Conservation (phyloP, 2,888 invertebrate genomes). For the Celastrina argiolus region DNA sequence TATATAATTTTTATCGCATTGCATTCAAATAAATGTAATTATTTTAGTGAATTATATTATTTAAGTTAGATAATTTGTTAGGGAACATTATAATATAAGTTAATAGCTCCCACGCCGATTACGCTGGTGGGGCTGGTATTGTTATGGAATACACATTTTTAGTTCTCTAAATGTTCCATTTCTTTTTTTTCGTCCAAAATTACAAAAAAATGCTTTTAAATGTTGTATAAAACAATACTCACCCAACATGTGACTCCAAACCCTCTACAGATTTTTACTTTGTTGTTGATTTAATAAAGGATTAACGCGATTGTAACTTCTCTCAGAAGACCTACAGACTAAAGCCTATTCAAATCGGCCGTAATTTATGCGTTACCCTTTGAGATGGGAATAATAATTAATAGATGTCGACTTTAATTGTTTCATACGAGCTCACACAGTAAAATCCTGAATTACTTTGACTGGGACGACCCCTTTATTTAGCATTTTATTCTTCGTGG, state of each 20-base stretch:
- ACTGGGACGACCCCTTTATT: not conserved
- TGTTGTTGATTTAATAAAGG: constrained; percentile 1
- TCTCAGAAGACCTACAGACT: not conserved
- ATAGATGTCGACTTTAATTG: constrained; percentile 17
- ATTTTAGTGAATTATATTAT: no score
- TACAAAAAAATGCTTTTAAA: not conserved
- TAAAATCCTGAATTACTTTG: not conserved
- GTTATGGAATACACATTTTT: no score
- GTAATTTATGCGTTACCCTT: constrained; percentile 14
- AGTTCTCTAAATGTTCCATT: not conserved
- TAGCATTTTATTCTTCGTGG: not conserved
- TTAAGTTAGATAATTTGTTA: no score
- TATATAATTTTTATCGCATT: no score
- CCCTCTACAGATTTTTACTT: not conserved
- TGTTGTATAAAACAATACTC: not conserved
- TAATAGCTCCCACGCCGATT: no score
- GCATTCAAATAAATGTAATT: not conserved
- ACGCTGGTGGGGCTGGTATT: no score
- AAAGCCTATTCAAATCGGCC: not conserved
- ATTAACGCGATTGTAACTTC: not conserved
- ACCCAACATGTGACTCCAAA: not conserved
- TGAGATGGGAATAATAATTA: constrained; percentile 15
- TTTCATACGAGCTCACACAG: not conserved
- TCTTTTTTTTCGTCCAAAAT: not conserved
- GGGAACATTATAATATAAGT: no score